Base-by-base conservation (phyloP, 2,797 vertebrate genomes). In the Alcedo quadribrachys region DNA sequence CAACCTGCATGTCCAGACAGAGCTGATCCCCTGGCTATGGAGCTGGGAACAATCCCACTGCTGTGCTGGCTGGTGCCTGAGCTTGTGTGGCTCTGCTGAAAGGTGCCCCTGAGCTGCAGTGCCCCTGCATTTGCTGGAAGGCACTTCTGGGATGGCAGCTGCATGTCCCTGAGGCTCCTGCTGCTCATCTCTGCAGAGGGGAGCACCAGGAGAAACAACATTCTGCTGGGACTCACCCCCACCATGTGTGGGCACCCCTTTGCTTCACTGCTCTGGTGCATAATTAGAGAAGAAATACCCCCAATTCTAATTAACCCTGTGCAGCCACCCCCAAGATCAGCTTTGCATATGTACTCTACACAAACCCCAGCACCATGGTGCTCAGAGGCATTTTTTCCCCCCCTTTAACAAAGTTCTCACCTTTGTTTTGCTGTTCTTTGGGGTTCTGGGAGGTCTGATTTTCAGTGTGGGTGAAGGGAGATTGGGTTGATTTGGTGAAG, bases 401-500 rank as follows among this genome's bases (percentile, higher is more conserved):
- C 40, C 30, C 37, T 76, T 85, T 60, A 50, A 37, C 27, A 40
- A 65, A 42, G 8, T 20, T 61, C 14, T 79, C 18, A 58, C 43
- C 68, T 69, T 85, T 51, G 13, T 48, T 76, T 91, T 76, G 30
- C 19, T 2, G 0, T 69, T 92, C 55, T 33, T 60, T 32, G 24
- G 24, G 5, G 66, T 60, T 54, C 21, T n/a, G 58, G 40, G 25
- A 54, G 69, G 48, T 50, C 20, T 66, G 55, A 55, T 75, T n/a
- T 8, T 14, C 14, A 58, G 33, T 33, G 32, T 46, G 22, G 14
- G 20, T 73, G 67, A 85, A 8, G 12, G 25, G 40, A 45, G 58
- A 15, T 83, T 67, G 55, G 10, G 70, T 85, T 86, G 74, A 46
- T 86, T 60, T 61, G 33, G 20, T 79, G 77, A 76, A 58, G 33